A percentile compares a stretch with the other conserved stretches of the same genome.
phyloP scores from a whole-genome alignment of 2,113 vertebrate species.

The Bagarius yarrelli region DNA sequence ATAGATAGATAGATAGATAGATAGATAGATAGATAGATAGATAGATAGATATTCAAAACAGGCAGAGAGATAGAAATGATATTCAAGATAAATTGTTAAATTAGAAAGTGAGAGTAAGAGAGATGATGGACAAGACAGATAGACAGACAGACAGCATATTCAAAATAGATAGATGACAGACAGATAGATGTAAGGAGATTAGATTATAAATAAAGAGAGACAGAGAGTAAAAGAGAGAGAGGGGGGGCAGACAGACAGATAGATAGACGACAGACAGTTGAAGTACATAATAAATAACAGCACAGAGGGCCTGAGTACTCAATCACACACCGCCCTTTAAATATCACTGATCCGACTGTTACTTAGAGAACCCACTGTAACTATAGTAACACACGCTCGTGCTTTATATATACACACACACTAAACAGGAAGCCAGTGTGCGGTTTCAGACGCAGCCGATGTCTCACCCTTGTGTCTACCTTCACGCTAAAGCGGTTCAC shows the following conservation, averaged over 20 bases:
- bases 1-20: no score
- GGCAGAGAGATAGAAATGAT: no score
- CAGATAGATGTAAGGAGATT: no score
- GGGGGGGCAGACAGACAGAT: background rate
- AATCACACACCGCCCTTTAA: background rate
- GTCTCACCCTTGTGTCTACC: constrained; percentile 14
- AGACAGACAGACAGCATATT: background rate
- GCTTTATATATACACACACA: background rate
- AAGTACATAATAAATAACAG: constrained; percentile 63
- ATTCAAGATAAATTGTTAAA: no score
- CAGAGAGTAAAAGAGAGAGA: background rate
- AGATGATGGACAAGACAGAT: background rate
- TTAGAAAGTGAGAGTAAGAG: no score
- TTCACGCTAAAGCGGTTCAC: constrained; percentile 7
- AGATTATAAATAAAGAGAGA: no score
- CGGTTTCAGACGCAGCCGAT: constrained; percentile 39
- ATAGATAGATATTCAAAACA: no score
- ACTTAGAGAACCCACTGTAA: background rate
- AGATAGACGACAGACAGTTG: background rate
- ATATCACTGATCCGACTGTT: background rate
- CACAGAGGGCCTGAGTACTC: background rate
- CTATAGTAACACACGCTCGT: background rate
- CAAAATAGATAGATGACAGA: background rate
- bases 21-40: no score
- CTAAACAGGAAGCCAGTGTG: background rate